A percentile compares a stretch with the other conserved stretches of the same genome.
These are phyloP conservation scores for Sula dactylatra DNA, from an alignment of 2,113 vertebrate genomes.

Conservation along the genomic window DNA sequence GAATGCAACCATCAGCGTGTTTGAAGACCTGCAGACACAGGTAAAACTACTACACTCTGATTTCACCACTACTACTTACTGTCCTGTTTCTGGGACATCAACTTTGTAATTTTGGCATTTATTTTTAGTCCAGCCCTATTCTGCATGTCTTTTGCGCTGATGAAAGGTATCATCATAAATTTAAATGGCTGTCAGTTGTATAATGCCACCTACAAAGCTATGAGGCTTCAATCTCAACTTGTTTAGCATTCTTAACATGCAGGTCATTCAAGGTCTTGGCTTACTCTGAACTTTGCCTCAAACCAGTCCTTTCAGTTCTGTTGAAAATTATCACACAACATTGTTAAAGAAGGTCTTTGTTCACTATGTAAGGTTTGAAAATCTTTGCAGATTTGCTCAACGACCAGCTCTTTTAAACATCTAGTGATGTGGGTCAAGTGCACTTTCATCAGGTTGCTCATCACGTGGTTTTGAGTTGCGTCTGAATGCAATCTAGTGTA, in stretches of 20 bases:
- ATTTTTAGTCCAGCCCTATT: not conserved
- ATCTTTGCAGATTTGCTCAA: not conserved
- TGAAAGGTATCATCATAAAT: not conserved
- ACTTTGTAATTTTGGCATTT: not conserved
- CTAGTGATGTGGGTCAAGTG: not conserved
- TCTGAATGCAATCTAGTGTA: not conserved
- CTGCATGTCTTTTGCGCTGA: not conserved
- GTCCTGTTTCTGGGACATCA: not conserved
- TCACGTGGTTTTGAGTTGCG: fast-evolving
- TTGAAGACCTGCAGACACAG: not conserved
- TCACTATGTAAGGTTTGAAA: not conserved
- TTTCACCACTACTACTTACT: not conserved
- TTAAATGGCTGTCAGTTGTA: not conserved
- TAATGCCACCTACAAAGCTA: not conserved
- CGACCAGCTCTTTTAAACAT: not conserved
- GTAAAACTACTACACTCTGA: not conserved
- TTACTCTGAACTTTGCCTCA: not conserved
- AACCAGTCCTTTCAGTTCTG: not conserved
- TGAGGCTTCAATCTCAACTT: not conserved
- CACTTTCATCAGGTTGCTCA: not conserved
- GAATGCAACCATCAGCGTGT: not conserved
- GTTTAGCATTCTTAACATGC: not conserved
- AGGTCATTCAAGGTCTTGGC: not conserved
- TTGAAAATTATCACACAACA: not conserved
- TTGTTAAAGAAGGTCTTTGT: not conserved